These are phyloP conservation scores for Petroica traversi DNA, from an alignment of 2,113 vertebrate genomes.

Conservation along the genomic window DNA sequence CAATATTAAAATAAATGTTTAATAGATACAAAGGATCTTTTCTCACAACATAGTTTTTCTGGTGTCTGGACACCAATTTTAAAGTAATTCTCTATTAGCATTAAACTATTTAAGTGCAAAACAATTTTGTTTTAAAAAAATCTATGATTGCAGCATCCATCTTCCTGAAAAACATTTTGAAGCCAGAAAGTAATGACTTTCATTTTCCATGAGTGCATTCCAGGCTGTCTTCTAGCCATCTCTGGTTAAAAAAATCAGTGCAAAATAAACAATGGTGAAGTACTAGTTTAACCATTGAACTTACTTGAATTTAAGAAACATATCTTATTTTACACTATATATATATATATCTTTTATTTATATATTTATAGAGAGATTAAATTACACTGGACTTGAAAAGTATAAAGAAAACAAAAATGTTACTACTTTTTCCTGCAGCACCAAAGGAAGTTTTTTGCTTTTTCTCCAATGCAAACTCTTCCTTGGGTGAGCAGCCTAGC, in stretches of 20 bases:
- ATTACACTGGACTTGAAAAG: slow-evolving; percentile 69
- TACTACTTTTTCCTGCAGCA: slow-evolving; percentile 71
- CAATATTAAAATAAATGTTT: slow-evolving; percentile 94
- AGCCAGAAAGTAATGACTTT: slow-evolving; percentile 77
- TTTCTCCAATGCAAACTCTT: slow-evolving; percentile 33
- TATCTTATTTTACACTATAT: slow-evolving; percentile 71
- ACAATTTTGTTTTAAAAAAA: slow-evolving; percentile 75
- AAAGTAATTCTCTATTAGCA: slow-evolving; percentile 86
- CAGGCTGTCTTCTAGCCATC: slow-evolving; percentile 77
- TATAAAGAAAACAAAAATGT: slow-evolving; percentile 72
- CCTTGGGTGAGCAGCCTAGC: slow-evolving; percentile 62
- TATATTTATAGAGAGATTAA: slow-evolving; percentile 66
- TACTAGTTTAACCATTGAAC: slow-evolving; percentile 73
- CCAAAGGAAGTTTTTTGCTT: slow-evolving; percentile 54
- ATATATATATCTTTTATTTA: slow-evolving; percentile 47
- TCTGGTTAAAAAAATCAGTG: slow-evolving; percentile 84
- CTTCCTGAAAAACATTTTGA: slow-evolving; percentile 83
- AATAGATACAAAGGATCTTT: slow-evolving; percentile 87
- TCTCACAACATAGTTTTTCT: slow-evolving; percentile 78
- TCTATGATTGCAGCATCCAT: slow-evolving; percentile 87
- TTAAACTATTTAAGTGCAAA: slow-evolving; percentile 92
- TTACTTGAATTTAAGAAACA: slow-evolving; percentile 73
- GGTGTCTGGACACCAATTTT: slow-evolving; percentile 77
- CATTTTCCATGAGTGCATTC: slow-evolving; percentile 76
- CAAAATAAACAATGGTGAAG: slow-evolving; percentile 81